These are phyloP conservation scores for Asarcornis scutulata DNA, from an alignment of 2,113 vertebrate genomes.

Conservation along the genomic window DNA sequence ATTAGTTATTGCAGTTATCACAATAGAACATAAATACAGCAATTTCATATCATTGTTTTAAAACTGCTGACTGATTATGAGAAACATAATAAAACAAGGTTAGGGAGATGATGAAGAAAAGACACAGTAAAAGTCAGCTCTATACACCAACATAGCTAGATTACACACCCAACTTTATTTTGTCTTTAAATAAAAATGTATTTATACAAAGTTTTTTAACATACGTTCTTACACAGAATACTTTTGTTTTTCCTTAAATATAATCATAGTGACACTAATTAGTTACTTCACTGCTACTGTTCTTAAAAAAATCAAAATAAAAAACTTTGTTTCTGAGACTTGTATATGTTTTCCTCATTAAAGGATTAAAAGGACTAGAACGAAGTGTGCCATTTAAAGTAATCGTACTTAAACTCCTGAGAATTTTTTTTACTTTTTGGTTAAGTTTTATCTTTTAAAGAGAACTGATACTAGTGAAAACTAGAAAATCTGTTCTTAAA, in stretches of 20 bases:
- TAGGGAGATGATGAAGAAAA: neutral
- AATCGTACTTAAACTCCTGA: constrained; percentile 9
- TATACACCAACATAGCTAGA: neutral
- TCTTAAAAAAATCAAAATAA: neutral
- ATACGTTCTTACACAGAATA: neutral
- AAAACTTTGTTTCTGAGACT: neutral
- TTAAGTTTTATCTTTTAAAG: constrained; percentile 3
- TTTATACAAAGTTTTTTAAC: neutral
- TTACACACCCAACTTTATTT: neutral
- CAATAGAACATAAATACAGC: neutral
- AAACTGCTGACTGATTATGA: neutral
- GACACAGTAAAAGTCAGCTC: neutral
- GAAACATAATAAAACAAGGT: neutral
- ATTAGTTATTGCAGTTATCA: neutral
- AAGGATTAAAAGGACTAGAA: constrained; percentile 4
- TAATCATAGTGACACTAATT: neutral
- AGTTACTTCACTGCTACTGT: neutral
- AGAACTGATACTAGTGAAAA: constrained; percentile 17
- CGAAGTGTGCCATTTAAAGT: neutral
- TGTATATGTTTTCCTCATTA: neutral
- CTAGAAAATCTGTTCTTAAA: constrained; percentile 11
- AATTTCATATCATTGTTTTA: neutral
- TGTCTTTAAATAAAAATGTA: neutral
- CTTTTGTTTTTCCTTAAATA: neutral
- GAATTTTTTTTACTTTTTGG: neutral